phyloP scores from a whole-genome alignment of 2,113 vertebrate genomes.

The Baryphthengus martii region DNA sequence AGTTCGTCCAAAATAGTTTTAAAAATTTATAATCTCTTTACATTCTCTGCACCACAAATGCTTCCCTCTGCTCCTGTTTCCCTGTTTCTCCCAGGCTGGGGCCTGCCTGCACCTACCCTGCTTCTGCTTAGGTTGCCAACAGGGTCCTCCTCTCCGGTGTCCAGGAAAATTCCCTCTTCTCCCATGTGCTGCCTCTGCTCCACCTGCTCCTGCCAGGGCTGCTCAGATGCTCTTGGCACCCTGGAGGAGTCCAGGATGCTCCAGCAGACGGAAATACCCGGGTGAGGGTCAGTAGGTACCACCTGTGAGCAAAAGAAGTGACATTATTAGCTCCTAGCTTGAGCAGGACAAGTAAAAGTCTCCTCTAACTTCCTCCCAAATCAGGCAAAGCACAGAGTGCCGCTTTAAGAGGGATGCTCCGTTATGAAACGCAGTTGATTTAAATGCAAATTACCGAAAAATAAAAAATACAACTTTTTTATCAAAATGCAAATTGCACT shows the following conservation, averaged over 20 bases:
- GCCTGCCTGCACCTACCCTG: not conserved
- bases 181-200: not conserved
- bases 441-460: conserved; percentile 72
- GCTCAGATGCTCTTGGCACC: rapidly evolving
- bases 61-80: not conserved
- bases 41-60: rapidly evolving
- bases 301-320: not conserved
- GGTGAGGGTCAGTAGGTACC: not conserved
- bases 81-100: not conserved
- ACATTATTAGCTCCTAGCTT: not conserved
- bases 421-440: conserved; percentile 52
- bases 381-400: not conserved
- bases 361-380: not conserved
- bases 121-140: not conserved
- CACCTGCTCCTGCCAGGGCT: not conserved
- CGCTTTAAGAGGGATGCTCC: not conserved
- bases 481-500: conserved; percentile 75
- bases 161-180: rapidly evolving
- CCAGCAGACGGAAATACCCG: rapidly evolving
- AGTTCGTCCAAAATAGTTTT: not conserved
- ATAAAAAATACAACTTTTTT: conserved; percentile 67
- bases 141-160: not conserved
- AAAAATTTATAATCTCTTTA: not conserved
- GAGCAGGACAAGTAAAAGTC: not conserved
- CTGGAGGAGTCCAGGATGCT: rapidly evolving